Percentiles rank a stretch among this genome's conserved stretches.
phyloP scores from a whole-genome alignment of 1,140 invertebrate species.

The Trachymyrmex septentrionalis region DNA sequence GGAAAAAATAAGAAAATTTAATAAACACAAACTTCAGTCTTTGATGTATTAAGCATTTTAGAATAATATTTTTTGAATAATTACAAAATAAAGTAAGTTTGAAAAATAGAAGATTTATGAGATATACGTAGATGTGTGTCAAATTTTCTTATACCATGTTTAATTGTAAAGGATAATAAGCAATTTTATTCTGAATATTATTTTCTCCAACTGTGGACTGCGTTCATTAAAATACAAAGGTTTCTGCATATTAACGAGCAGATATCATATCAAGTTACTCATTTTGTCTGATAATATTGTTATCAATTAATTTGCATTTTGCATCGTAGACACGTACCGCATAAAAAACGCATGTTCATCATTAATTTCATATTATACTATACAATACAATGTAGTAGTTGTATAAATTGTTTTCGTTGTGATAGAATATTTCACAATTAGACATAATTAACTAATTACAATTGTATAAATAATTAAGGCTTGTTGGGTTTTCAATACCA shows the following conservation, averaged over 20 bases:
- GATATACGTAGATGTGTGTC: neutral
- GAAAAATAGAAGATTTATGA: neutral
- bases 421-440: slow-evolving; percentile 12
- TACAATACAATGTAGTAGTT: slow-evolving; percentile 2
- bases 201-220: slow-evolving; percentile 22
- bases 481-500: neutral
- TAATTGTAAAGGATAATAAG: slow-evolving; percentile 49
- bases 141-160: slow-evolving; percentile 28
- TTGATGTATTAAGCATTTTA: neutral
- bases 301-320: slow-evolving; percentile 56
- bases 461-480: slow-evolving; percentile 1
- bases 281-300: slow-evolving; percentile 60
- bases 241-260: slow-evolving; percentile 62
- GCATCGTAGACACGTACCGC: slow-evolving; percentile 3
- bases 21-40: neutral
- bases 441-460: neutral
- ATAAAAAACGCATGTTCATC: slow-evolving; percentile 22
- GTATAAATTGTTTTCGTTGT: neutral
- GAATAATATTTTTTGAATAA: neutral
- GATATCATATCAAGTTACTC: slow-evolving; percentile 57
- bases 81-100: neutral
- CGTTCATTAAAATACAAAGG: slow-evolving; percentile 60
- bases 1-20: neutral
- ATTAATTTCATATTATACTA: slow-evolving; percentile 40
- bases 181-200: slow-evolving; percentile 53